phyloP scores from a whole-genome alignment of 2,797 vertebrate genomes.

The Orientallactaga sibirica region DNA sequence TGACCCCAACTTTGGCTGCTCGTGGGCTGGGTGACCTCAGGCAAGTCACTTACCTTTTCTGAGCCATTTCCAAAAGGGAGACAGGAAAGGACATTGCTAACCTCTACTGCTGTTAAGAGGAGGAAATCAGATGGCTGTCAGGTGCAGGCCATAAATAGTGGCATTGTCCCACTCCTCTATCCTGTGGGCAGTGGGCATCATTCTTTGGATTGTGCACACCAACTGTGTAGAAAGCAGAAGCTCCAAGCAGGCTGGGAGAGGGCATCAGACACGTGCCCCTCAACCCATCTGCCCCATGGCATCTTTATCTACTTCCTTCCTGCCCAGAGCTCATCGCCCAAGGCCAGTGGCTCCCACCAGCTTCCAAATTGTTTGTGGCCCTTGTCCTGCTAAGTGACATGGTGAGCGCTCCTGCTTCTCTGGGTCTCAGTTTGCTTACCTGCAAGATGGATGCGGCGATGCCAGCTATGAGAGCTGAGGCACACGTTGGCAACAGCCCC shows the following conservation, averaged over 20 bases:
- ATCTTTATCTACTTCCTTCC: not conserved
- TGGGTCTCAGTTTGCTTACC: constrained; percentile 11
- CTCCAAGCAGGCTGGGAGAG: not conserved
- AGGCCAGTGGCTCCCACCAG: not conserved
- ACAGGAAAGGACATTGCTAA: not conserved
- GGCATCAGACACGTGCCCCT: too few relatives aligned
- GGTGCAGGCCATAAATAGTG: not conserved
- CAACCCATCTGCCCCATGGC: not conserved
- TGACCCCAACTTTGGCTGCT: not conserved
- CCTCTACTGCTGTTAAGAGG: not conserved
- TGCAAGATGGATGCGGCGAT: not conserved
- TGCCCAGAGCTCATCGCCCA: not conserved
- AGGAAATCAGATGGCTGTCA: constrained; percentile 3
- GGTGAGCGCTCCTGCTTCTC: not conserved
- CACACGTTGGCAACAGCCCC: not conserved
- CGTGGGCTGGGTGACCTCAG: constrained; percentile 18
- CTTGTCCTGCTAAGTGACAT: not conserved
- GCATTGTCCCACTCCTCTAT: not conserved
- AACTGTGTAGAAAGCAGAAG: constrained; percentile 16
- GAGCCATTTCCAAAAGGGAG: not conserved
- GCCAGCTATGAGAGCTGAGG: not conserved
- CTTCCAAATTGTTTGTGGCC: not conserved
- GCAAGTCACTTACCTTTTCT: constrained; percentile 35
- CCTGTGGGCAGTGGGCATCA: not conserved
- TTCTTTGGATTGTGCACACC: not conserved